Conservation (phyloP, 2,888 invertebrate genomes). For the Heliothis peltigera region DNA sequence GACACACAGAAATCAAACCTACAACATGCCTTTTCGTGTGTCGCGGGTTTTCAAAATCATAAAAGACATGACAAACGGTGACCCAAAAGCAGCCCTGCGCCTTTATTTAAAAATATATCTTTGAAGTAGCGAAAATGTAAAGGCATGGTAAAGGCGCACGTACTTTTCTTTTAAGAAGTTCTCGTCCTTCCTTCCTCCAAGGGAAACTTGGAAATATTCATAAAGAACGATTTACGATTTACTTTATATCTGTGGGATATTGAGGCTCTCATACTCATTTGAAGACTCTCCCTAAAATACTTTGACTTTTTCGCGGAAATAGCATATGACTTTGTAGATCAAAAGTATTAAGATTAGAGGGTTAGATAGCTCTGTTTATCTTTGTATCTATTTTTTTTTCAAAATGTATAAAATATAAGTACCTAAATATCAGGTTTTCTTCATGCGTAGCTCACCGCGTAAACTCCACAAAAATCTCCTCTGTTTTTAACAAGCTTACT, state of each 20-base stretch:
- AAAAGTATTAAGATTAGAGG: not conserved
- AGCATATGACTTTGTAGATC: constrained; percentile 7
- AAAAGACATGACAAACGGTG: too few relatives aligned
- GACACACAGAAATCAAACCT: too few relatives aligned
- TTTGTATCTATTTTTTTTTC: not conserved
- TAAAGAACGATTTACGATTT: constrained; percentile 24
- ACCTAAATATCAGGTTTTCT: too few relatives aligned
- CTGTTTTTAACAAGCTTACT: too few relatives aligned
- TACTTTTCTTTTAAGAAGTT: constrained; percentile 30
- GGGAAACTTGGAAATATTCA: constrained; percentile 20
- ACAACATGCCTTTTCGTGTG: too few relatives aligned
- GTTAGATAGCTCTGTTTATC: not conserved
- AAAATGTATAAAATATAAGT: too few relatives aligned
- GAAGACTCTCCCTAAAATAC: not conserved
- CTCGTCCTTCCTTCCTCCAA: constrained; percentile 10
- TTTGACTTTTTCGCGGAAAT: not conserved
- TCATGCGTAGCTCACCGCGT: too few relatives aligned
- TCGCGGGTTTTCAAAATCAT: too few relatives aligned
- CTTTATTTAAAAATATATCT: not conserved
- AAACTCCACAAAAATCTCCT: too few relatives aligned
- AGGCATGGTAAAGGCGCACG: not conserved
- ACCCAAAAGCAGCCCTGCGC: too few relatives aligned
- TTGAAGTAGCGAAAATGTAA: not conserved
- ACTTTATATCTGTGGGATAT: not conserved
- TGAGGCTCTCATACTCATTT: not conserved